These are phyloP conservation scores for Diplodus sargus DNA, from an alignment of 2,797 vertebrate species.

Conservation along the genomic window DNA sequence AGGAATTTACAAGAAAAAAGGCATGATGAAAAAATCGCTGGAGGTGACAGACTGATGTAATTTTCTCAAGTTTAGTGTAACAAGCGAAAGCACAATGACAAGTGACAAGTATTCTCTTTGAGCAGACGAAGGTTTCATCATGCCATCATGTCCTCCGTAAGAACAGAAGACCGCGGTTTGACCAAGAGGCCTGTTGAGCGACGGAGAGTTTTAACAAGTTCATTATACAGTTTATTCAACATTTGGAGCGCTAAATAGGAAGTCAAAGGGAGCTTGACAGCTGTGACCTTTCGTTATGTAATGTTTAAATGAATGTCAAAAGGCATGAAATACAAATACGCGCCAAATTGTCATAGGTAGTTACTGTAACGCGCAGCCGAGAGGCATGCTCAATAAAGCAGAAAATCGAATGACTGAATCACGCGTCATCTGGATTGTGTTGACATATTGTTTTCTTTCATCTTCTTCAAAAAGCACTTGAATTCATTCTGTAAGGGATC, in stretches of 20 bases:
- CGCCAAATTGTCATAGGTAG: conserved; percentile 56
- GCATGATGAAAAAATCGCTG: conserved; percentile 15
- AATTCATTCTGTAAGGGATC: conserved; percentile 13
- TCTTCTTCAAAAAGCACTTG: conserved; percentile 17
- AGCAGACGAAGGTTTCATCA: conserved; percentile 47
- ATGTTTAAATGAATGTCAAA: conserved; percentile 57
- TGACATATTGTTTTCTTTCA: conserved; percentile 11
- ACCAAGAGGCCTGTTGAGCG: conserved; percentile 4
- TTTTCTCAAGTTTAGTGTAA: conserved; percentile 33
- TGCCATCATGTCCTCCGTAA: not conserved
- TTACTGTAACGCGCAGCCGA: conserved; percentile 55
- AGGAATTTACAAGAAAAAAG: conserved; percentile 27
- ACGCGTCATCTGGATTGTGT: conserved; percentile 49
- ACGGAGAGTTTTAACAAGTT: conserved; percentile 4
- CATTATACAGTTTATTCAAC: conserved; percentile 36
- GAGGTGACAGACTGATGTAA: conserved; percentile 54
- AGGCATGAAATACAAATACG: conserved; percentile 49
- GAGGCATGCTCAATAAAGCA: conserved; percentile 60
- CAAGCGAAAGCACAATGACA: conserved; percentile 11
- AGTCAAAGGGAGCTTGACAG: conserved; percentile 34
- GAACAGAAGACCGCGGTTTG: not conserved
- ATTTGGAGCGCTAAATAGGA: conserved; percentile 20
- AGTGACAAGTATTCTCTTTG: conserved; percentile 19
- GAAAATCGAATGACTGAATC: conserved; percentile 68
- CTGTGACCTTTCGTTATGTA: conserved; percentile 54